phyloP scores from a whole-genome alignment of 2,797 vertebrate species.

The Amniataba percoides region DNA sequence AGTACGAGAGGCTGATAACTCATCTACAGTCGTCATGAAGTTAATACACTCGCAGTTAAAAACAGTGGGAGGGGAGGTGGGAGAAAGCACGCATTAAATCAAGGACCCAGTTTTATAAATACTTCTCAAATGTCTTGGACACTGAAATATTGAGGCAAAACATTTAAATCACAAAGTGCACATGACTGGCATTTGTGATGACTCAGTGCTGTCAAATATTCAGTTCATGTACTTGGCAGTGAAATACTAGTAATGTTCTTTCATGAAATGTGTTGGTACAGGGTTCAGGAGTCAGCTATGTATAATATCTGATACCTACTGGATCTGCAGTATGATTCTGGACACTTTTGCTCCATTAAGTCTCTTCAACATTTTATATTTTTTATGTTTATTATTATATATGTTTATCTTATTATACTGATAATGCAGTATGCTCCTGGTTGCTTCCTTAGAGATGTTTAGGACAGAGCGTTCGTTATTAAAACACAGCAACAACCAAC shows the following conservation, averaged over 20 bases:
- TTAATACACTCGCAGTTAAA: neutral
- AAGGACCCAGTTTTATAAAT: conserved; percentile 8
- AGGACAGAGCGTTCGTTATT: neutral
- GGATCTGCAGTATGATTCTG: neutral
- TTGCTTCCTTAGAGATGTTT: neutral
- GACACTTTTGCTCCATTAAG: neutral
- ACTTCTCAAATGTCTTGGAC: conserved; percentile 30
- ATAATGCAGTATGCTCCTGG: neutral
- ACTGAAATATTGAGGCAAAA: conserved; percentile 34
- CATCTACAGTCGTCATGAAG: neutral
- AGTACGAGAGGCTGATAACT: neutral
- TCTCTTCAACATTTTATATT: neutral
- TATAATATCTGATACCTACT: conserved; percentile 19
- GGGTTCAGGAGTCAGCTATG: neutral
- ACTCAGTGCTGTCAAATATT: conserved; percentile 45
- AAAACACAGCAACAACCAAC: neutral
- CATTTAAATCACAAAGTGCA: conserved; percentile 18
- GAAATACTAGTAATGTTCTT: conserved; percentile 31
- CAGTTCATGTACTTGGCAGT: conserved; percentile 31
- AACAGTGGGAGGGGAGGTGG: neutral
- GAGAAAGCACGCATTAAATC: conserved; percentile 9
- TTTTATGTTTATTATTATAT: neutral
- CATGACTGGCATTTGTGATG: conserved; percentile 17
- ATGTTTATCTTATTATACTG: neutral
- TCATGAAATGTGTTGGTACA: conserved; percentile 23